Evolutionary conservation across 2,888 invertebrate genomes (phyloP), one percentile per base, ranked within the genome.

Genomic region (Cheilosia pagana): DNA sequence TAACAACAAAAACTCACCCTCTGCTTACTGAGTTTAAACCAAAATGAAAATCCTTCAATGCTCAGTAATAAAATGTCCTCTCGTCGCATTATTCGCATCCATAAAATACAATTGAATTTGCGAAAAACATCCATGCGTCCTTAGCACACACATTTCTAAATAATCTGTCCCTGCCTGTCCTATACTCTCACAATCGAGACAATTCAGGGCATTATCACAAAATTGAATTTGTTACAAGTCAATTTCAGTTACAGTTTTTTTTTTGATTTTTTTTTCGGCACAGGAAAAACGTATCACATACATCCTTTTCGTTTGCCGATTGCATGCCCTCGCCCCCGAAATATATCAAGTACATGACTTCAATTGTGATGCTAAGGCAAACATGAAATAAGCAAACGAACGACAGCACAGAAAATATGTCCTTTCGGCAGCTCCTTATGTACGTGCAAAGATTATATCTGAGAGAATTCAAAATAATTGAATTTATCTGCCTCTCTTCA

Each of bases 171-270:
- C 10, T 6, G n/a, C 19, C 50, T 48, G 35, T 3, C 35, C 3
- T 12, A 2, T 35, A 12, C 35, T 10, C 35, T 35, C 35, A 12
- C 35, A 35, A 35, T 16, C 23, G 45, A 71, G 72, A 82, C 82
- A 82, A 77, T 82, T 63, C 60, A 72, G 43, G 43, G 62, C 55
- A 72, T 78, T 82, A 62, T 77, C 67, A 7, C 35, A 78, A 78
- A 78, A 82, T 82, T 82, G 71, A 82, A 82, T 82, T 82, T 82
- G 82, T 62, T 78, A 82, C 77, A 82, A 82, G 82, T 82, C 77
- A 82, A 82, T 82, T 82, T 82, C 65, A 62, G 77, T 78, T 72
- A 67, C 55, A 31, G 48, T 77, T 45, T 45, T 7, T n/a, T n/a
- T 45, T 45, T 45, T 41, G 10, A 2, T 43, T 2, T 4, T 43